Conservation (phyloP, 2,113 vertebrate genomes). For the Nyctereutes procyonoides region DNA sequence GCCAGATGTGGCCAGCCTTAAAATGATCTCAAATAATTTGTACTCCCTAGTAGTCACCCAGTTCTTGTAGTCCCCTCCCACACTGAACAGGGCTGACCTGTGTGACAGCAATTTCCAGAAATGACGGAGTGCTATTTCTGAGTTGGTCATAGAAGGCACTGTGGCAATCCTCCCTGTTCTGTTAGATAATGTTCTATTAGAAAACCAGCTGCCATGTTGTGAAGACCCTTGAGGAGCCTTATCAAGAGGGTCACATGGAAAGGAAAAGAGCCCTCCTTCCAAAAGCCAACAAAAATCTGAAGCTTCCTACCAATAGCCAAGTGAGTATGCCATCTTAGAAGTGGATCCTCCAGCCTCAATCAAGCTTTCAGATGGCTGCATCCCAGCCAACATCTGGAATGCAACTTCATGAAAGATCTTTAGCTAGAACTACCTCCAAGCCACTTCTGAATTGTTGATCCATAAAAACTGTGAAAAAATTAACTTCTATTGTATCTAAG, state of each 20-base stretch:
- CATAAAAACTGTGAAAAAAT: background rate
- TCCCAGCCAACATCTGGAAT: background rate
- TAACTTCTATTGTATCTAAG: background rate
- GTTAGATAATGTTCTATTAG: background rate
- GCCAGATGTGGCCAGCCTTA: background rate
- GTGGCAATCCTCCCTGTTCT: background rate
- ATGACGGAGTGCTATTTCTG: background rate
- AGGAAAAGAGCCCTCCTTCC: background rate
- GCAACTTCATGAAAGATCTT: background rate
- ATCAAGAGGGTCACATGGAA: background rate
- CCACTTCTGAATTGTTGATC: background rate
- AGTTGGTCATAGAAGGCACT: background rate
- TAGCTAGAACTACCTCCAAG: background rate
- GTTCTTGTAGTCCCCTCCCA: background rate
- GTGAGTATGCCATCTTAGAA: background rate
- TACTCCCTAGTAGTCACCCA: background rate
- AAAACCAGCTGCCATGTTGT: background rate
- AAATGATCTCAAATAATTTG: background rate
- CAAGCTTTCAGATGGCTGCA: background rate
- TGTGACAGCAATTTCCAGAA: background rate
- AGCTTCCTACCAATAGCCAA: background rate
- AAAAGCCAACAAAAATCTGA: background rate
- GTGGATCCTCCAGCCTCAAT: background rate
- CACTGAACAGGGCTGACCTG: background rate
- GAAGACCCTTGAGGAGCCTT: background rate